These are phyloP conservation scores for Drosophila athabasca DNA, from an alignment of 1,140 invertebrate genomes.

Conservation along the genomic window DNA sequence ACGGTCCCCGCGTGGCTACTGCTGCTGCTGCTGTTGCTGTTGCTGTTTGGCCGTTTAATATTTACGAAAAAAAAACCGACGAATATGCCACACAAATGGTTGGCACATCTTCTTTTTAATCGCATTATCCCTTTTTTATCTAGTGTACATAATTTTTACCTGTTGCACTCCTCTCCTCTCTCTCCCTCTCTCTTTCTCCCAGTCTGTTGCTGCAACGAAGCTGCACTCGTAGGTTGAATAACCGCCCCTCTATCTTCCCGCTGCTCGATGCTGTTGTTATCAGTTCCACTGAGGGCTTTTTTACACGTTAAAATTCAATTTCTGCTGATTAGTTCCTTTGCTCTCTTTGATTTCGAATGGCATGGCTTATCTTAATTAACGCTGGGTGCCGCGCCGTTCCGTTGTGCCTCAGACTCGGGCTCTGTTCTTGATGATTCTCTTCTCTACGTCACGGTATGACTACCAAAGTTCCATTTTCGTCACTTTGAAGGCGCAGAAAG, in stretches of 20 bases:
- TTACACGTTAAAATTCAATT: background rate
- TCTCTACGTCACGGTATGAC: constrained; percentile 60
- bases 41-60: constrained; percentile 5
- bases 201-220: background rate
- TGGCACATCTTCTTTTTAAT: no score
- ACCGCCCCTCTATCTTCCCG: constrained; percentile 6
- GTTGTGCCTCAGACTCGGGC: background rate
- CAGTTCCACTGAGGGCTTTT: constrained; percentile 6
- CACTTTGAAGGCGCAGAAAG: constrained; percentile 8
- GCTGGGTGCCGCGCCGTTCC: no score
- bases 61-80: constrained; percentile 24
- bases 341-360: background rate
- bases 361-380: constrained; percentile 20
- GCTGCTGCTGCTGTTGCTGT: background rate
- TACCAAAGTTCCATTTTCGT: constrained; percentile 56
- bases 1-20: constrained; percentile 9
- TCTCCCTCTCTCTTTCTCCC: background rate
- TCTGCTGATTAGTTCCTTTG: background rate
- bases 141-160: constrained; percentile 6
- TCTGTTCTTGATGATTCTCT: constrained; percentile 26
- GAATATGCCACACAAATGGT: constrained; percentile 10
- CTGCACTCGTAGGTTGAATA: constrained; percentile 28
- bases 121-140: no score
- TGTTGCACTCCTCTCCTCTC: background rate
- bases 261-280: constrained; percentile 5